Evolutionary conservation across 1,140 invertebrate species (phyloP), one percentile per base, ranked within the genome.

Genomic region (Drosophila watanabei): DNA sequence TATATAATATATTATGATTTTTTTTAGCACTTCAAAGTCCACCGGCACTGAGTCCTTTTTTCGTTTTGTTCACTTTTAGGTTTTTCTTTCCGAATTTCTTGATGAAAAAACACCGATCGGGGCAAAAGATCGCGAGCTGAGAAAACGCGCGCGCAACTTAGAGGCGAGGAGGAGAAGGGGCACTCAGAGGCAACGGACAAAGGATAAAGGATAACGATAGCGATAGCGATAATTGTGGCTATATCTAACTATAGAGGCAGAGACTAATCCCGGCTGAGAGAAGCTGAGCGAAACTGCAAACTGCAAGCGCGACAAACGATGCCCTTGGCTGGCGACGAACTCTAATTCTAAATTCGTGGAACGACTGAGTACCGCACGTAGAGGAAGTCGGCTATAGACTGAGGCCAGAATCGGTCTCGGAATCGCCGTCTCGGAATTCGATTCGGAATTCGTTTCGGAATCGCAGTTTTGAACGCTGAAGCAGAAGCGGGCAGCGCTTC

Each of bases 371-470:
- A 91, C 87, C 86, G 86, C 75, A 82, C 86, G 79, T 79, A 66
- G 69, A 91, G 82, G 78, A 82, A 80, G 87, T 90, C 82, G 78
- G 76, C 80, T 91, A 79, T 69, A 86, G 82, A 91, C 82, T 90
- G 75, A 89, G 91, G 78, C 48, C 76, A 80, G 60, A 79, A 66
- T 68, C 45, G 64, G 68, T 24, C 58, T 62, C 43, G 64, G 43
- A 48, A 35, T 69, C 37, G 57, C n/a, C n/a, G 57, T 39, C 6
- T 41, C 35, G 35, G 11, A 13, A 32, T 41, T 35, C 57, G 46
- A 51, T 37, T 70, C 49, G 49, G 48, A 51, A 52, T 61, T 75
- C 54, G 35, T 39, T 46, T 51, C 59, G 59, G 43, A 62, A 52
- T 56, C 49, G 39, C 37, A 46, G 37, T 46, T 51, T 45, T 28